A percentile compares a stretch with the other conserved stretches of the same genome.
phyloP scores from a whole-genome alignment of 2,113 vertebrate genomes.

The Tachysurus vachellii region DNA sequence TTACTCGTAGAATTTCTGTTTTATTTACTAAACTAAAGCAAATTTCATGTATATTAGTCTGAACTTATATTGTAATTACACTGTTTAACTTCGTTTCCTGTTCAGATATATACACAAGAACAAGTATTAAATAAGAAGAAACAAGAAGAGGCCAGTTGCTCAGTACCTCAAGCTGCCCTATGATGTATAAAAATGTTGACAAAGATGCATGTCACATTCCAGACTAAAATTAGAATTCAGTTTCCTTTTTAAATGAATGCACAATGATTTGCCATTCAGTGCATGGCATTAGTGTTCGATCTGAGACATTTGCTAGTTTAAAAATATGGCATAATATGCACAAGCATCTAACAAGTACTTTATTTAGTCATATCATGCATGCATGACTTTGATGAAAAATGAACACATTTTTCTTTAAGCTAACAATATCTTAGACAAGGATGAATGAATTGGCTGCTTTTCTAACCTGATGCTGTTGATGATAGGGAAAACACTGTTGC shows the following conservation, averaged over 20 bases:
- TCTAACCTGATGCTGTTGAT: slow-evolving; percentile 80
- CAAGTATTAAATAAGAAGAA: background rate
- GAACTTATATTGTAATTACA: background rate
- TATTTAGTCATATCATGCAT: background rate
- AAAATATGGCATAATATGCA: background rate
- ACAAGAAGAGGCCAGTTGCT: background rate
- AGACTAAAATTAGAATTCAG: background rate
- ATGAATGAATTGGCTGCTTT: slow-evolving; percentile 30
- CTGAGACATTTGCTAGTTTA: background rate
- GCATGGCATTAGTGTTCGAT: background rate
- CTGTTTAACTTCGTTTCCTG: background rate
- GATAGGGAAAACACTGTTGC: slow-evolving; percentile 92
- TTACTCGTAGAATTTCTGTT: background rate
- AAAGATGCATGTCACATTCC: background rate
- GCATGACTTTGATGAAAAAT: background rate
- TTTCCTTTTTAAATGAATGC: background rate
- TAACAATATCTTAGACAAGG: background rate
- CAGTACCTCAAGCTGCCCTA: background rate
- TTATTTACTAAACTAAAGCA: background rate
- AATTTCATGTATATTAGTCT: background rate
- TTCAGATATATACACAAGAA: background rate
- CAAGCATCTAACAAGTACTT: background rate
- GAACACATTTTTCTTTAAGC: background rate
- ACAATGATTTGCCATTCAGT: background rate
- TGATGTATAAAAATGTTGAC: background rate